Conservation (phyloP, 2,888 invertebrate species). For the Nesidiocoris tenuis region DNA sequence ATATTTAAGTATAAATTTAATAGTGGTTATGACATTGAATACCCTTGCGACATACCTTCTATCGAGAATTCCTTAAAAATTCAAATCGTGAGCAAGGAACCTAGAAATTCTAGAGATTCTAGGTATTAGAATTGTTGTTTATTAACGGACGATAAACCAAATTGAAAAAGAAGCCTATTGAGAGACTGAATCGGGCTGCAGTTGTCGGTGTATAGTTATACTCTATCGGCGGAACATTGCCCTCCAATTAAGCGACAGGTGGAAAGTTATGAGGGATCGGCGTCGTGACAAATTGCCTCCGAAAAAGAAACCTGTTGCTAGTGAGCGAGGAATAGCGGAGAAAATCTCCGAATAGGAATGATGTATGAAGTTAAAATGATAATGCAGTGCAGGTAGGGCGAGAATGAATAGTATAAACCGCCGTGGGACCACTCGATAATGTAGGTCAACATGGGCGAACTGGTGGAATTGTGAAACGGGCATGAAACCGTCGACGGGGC, state of each 20-base stretch:
- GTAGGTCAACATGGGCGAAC: neutral
- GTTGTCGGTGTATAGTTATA: no score
- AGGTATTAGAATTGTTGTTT: no score
- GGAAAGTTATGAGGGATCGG: slow-evolving; percentile 11
- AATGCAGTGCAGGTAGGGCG: neutral
- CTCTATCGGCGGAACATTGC: slow-evolving; percentile 1
- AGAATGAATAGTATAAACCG: slow-evolving; percentile 4
- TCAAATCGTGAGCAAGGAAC: no score
- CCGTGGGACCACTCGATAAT: neutral
- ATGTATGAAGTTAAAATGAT: neutral
- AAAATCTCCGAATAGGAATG: slow-evolving; percentile 12
- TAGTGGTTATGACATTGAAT: no score
- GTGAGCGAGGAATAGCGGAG: neutral
- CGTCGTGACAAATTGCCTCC: slow-evolving; percentile 17
- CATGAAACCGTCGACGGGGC: neutral
- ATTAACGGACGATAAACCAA: no score
- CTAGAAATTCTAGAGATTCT: no score
- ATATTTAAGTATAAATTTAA: no score
- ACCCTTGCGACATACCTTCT: no score
- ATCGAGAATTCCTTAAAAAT: no score
- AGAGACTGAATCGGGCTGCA: no score
- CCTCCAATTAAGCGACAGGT: slow-evolving; percentile 15
- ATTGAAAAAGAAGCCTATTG: no score
- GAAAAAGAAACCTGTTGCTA: neutral
- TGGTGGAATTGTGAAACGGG: neutral